Conservation (phyloP, 2,113 vertebrate species). For the Thinocorus orbignyianus region DNA sequence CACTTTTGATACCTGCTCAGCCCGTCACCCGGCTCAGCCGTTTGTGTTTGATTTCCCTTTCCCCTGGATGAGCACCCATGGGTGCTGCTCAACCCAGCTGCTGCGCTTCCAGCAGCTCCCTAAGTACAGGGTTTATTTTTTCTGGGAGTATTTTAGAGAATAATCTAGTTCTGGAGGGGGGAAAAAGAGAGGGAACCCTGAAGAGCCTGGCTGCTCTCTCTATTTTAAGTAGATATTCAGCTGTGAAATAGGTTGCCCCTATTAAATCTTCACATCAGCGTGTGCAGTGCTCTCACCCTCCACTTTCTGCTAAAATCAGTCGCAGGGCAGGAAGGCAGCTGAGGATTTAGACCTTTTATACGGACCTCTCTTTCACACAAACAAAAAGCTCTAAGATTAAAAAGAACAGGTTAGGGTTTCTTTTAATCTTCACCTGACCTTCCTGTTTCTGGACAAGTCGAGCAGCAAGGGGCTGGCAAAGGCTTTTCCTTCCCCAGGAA, state of each 20-base stretch:
- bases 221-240: not conserved
- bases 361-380: not conserved
- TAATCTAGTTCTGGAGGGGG: not conserved
- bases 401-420: not conserved
- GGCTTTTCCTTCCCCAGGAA: not conserved
- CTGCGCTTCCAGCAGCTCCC: not conserved
- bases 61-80: not conserved
- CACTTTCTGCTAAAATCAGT: not conserved
- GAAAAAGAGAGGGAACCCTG: not conserved
- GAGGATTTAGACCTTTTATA: not conserved
- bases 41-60: not conserved
- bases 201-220: not conserved
- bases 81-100: not conserved
- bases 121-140: not conserved
- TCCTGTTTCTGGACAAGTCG: not conserved
- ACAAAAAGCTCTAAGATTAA: not conserved
- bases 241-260: not conserved
- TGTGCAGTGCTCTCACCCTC: not conserved
- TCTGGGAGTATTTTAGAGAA: not conserved
- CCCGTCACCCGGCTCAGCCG: fast-evolving
- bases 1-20: not conserved
- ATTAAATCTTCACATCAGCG: not conserved
- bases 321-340: not conserved
- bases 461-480: not conserved
- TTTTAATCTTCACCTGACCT: not conserved